Base-by-base conservation (phyloP, 2,888 invertebrate species). In the Dasypolia templi region DNA sequence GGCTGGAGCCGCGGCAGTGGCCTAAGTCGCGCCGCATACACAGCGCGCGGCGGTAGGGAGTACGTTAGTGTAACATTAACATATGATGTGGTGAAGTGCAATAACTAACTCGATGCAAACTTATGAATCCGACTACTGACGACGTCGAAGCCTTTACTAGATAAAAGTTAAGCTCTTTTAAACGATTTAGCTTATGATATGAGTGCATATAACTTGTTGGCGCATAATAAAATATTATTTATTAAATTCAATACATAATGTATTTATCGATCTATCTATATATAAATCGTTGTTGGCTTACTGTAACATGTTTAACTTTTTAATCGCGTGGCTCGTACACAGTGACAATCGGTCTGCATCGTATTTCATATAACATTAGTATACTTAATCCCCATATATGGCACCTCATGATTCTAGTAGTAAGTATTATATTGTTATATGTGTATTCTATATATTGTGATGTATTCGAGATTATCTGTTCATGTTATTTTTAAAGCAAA, bases 211-310 rank as follows among this genome's bases (percentile, higher is more conserved):
- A 87, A 88, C 93, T 93, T 95, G 94, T 96, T 95, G 93, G 95
- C 90, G 95, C 95, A 95, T 95, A 95, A 95, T 95, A 95, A 92
- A 92, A 92, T 88, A 86, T 87, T 87, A 91, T 91, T 89, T 91
- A 91, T 91, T 86, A 81, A 88, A 89, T 84, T 86, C 81, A 88
- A 89, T 84, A 74, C 70, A 87, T 89, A 90, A 81, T n/a, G 76
- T 87, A 85, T 85, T 86, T 92, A 83, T 86, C 70, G 61, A 81
- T 86, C 85, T 88, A 85, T 85, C 81, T 83, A 79, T 92, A 90
- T 92, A 87, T 93, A 91, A 90, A 93, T 92, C 90, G 90, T 93
- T 88, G 93, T 94, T 93, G 92, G 94, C 94, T 94, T 95, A 89
- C 83, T 93, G 91, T 94, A 90, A 92, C 82, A 85, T 86, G 84